phyloP scores from a whole-genome alignment of 2,113 vertebrate genomes.

The Takifugu flavidus region DNA sequence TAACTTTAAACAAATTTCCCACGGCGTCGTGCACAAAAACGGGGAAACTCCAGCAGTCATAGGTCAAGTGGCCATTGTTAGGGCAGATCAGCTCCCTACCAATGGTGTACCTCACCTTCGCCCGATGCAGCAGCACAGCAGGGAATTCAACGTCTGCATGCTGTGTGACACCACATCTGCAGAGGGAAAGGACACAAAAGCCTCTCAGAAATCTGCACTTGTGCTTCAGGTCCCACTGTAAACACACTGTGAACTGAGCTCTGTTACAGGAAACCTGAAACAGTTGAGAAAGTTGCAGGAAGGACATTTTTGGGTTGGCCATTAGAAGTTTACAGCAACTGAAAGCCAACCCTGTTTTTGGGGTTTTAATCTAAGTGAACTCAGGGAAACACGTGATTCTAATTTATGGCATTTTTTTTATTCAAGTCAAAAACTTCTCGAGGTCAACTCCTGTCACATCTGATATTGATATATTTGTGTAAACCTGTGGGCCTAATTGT shows the following conservation, averaged over 20 bases:
- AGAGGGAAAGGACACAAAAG: conserved; percentile 52
- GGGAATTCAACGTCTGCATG: conserved; percentile 46
- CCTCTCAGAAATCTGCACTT: neutral
- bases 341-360: conserved; percentile 7
- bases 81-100: conserved; percentile 38
- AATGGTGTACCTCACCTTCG: conserved; percentile 50
- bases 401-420: neutral
- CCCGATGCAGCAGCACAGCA: conserved; percentile 39
- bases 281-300: conserved; percentile 23
- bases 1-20: neutral
- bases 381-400: neutral
- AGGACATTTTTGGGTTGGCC: conserved; percentile 41
- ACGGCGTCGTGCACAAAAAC: neutral
- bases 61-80: conserved; percentile 45
- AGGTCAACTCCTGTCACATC: conserved; percentile 29
- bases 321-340: conserved; percentile 51
- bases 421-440: conserved; percentile 39
- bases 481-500: conserved; percentile 28
- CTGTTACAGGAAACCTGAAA: conserved; percentile 19
- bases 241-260: conserved; percentile 25
- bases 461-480: conserved; percentile 26
- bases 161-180: conserved; percentile 27
- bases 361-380: neutral
- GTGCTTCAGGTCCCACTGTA: conserved; percentile 54
- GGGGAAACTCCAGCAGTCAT: conserved; percentile 41